Conservation (phyloP, 2,797 vertebrate genomes). For the Hydrolagus colliei region DNA sequence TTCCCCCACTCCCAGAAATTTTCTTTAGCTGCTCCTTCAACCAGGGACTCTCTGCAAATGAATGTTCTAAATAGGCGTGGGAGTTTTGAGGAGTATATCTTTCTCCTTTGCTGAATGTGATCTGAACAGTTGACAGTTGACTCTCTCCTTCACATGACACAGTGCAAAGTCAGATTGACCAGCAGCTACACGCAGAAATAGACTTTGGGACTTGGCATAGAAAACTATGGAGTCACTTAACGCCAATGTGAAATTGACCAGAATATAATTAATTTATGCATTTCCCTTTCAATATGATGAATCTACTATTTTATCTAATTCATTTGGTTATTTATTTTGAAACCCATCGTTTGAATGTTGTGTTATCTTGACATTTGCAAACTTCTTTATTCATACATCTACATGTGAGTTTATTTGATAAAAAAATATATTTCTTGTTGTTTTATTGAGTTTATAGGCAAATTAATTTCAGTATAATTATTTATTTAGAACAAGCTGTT, state of each 20-base stretch:
- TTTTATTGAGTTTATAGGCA: background rate
- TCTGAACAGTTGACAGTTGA: background rate
- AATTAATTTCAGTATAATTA: background rate
- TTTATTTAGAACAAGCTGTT: no score
- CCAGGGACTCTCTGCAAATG: no score
- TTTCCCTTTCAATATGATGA: background rate
- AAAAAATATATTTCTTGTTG: background rate
- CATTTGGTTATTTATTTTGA: background rate
- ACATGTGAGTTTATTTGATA: background rate
- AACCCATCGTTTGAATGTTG: background rate
- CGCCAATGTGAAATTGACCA: background rate
- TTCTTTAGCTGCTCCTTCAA: no score
- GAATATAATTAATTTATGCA: background rate
- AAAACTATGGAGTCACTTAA: background rate
- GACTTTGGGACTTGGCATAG: background rate
- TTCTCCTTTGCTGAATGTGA: background rate
- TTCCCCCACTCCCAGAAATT: no score
- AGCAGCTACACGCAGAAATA: background rate
- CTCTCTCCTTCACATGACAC: background rate
- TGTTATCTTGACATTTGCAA: background rate
- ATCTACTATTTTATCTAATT: background rate
- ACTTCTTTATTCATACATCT: background rate
- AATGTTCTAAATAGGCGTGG: no score
- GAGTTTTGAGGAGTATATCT: no score
- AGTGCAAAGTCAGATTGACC: constrained; percentile 3